A percentile compares a stretch with the other conserved stretches of the same genome.
These are phyloP conservation scores for Diuraphis noxia DNA, from an alignment of 1,140 invertebrate genomes.

Conservation along the genomic window DNA sequence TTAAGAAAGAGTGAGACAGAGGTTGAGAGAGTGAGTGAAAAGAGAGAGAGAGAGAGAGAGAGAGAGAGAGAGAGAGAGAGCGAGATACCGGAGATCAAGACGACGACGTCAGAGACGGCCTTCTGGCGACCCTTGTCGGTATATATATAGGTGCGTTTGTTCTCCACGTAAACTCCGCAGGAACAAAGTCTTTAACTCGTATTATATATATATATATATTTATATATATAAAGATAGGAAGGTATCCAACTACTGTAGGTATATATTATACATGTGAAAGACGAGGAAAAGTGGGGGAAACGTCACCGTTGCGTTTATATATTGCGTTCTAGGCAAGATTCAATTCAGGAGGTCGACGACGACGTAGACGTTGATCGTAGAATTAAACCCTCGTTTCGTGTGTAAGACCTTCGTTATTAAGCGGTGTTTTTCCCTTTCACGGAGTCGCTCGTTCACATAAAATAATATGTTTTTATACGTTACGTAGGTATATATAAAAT, in stretches of 20 bases:
- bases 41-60: no score
- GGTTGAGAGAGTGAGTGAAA: no score
- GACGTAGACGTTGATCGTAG: constrained; percentile 26
- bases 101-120: constrained; percentile 13
- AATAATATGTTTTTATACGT: background rate
- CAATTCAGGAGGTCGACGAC: constrained; percentile 20
- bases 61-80: no score
- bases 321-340: constrained; percentile 27
- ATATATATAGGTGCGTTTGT: background rate
- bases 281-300: background rate
- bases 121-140: constrained; percentile 1
- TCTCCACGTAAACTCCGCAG: background rate
- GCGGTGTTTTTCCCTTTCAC: constrained; percentile 23
- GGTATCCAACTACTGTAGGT: background rate
- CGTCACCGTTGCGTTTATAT: background rate
- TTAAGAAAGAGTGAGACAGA: background rate
- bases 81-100: background rate
- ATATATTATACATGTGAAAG: background rate
- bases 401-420: constrained; percentile 51
- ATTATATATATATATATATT: background rate
- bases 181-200: constrained; percentile 21
- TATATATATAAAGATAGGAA: background rate
- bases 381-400: constrained; percentile 51
- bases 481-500: background rate
- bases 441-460: background rate